Evolutionary conservation across 2,888 invertebrate species (phyloP).

Genomic region (Orchestes rusci): DNA sequence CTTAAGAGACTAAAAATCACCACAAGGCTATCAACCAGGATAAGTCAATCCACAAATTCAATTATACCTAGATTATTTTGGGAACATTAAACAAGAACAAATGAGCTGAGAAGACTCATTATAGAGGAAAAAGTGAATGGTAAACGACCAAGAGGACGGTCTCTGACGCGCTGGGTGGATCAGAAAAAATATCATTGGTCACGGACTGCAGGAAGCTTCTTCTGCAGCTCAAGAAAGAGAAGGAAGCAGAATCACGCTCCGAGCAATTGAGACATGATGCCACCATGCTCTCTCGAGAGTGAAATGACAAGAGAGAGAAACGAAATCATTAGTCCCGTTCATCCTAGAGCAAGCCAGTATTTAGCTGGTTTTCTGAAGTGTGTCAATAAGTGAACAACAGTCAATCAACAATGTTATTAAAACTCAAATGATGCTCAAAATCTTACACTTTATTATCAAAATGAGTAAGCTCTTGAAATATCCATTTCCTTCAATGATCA

Average conservation of each 20-base stretch:
- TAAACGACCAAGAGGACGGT: slow-evolving; percentile 7
- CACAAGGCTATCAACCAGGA: not conserved
- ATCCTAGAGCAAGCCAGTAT: too few species aligned
- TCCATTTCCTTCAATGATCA: too few species aligned
- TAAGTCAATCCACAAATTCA: slow-evolving; percentile 1
- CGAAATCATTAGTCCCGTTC: too few species aligned
- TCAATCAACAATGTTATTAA: too few species aligned
- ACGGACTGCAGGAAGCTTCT: not conserved
- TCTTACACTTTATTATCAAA: too few species aligned
- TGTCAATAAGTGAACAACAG: too few species aligned
- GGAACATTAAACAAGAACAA: slow-evolving; percentile 6
- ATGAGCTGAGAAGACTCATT: slow-evolving; percentile 1
- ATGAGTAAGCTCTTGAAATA: too few species aligned
- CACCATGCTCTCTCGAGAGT: not conserved
- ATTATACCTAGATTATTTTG: slow-evolving; percentile 8
- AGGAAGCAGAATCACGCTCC: slow-evolving; percentile 6
- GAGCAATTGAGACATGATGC: slow-evolving; percentile 6
- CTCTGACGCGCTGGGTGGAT: slow-evolving; percentile 6
- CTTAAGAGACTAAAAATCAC: not conserved
- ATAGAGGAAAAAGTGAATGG: slow-evolving; percentile 6
- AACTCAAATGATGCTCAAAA: too few species aligned
- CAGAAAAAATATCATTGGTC: slow-evolving; percentile 10
- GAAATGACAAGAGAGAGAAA: slow-evolving; percentile 2
- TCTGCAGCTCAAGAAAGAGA: slow-evolving; percentile 5
- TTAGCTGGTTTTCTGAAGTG: too few species aligned